Base-by-base conservation (phyloP, 1,140 invertebrate species). In the Drosophila tani region DNA sequence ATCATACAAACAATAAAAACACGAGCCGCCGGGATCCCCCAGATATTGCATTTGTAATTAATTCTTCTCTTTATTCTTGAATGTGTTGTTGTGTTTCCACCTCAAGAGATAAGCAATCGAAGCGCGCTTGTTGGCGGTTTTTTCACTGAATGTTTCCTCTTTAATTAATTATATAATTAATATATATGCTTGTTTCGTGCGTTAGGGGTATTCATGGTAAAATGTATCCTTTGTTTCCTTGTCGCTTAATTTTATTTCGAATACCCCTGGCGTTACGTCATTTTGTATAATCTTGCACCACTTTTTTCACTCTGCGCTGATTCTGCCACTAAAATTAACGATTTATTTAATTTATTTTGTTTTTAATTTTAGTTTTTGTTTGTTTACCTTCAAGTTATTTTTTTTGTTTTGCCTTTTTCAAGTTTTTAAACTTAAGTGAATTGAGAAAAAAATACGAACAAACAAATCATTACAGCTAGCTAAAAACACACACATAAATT, bases 31-130 rank as follows among this genome's bases (percentile, higher is more conserved):
- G 50, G 56, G 43, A 49, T 35, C 8, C 29, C 43, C 35, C 8
- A 55, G 9, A 41, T 73, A 77, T 65, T 83, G 71, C 81, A 83
- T 80, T 58, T 80, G 76, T 55, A 76, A 69, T 83, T 83, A 67
- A 74, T 71, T 56, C 45, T 68, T 73, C 70, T 73, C 70, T 50
- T 67, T 56, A 51, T 62, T 27, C 27, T 66, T 80, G 35, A 65
- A 56, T 76, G 67, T 70, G 67, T 70, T 70, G 40, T 47, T 68
- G 66, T 70, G 64, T 55, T 68, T 38, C 32, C 67, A 68, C 67
- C 49, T 55, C 46, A 46, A 56, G 21, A 66, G 62, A 67, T 70
- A 40, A 53, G 62, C 62, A 66, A 69, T 67, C 47, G 11, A 53
- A 73, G 35, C 32, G 50, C 47, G 70, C 70, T 74, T 74, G 70